A percentile compares a stretch with the other conserved stretches of the same genome.
phyloP scores from a whole-genome alignment of 37 sponge, comb jelly and placozoan species.

The Ephydatia muelleri region DNA sequence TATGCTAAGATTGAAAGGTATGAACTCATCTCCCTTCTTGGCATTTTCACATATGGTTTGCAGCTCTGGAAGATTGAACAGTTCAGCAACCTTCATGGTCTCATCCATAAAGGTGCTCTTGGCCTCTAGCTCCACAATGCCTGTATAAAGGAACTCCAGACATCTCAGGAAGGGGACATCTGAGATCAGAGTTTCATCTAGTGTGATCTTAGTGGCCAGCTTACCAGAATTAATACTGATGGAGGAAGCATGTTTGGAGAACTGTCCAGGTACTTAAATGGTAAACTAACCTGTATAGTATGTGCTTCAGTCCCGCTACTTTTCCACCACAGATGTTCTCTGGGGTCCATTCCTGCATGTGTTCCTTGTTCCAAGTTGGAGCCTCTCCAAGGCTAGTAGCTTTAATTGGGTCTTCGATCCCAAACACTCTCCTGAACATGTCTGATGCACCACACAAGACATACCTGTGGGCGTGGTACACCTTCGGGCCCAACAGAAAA shows the following conservation, averaged over 20 bases:
- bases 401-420: constrained; percentile 5
- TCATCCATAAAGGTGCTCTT: constrained; percentile 61
- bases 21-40: constrained; percentile 61
- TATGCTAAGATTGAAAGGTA: constrained; percentile 77
- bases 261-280: not conserved
- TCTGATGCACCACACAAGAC: constrained; percentile 74
- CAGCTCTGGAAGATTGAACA: constrained; percentile 81
- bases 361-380: constrained; percentile 49
- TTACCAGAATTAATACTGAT: constrained; percentile 7
- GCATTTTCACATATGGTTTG: constrained; percentile 67
- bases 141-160: constrained; percentile 86
- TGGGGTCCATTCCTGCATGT: constrained; percentile 24
- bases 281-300: constrained; percentile 36
- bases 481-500: constrained; percentile 27
- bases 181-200: constrained; percentile 46
- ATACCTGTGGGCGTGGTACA: constrained; percentile 53
- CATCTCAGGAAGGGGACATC: constrained; percentile 44
- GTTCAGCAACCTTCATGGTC: constrained; percentile 51
- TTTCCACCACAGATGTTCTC: constrained; percentile 35
- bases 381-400: constrained; percentile 21
- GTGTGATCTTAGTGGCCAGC: constrained; percentile 35
- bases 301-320: constrained; percentile 53
- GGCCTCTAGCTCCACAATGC: constrained; percentile 43
- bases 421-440: constrained; percentile 69
- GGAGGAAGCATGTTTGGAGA: not conserved